A percentile compares a stretch with the other conserved stretches of the same genome.
Evolutionary conservation across 1,140 invertebrate genomes (phyloP).

Genomic region (Hesperophylax magnus): DNA sequence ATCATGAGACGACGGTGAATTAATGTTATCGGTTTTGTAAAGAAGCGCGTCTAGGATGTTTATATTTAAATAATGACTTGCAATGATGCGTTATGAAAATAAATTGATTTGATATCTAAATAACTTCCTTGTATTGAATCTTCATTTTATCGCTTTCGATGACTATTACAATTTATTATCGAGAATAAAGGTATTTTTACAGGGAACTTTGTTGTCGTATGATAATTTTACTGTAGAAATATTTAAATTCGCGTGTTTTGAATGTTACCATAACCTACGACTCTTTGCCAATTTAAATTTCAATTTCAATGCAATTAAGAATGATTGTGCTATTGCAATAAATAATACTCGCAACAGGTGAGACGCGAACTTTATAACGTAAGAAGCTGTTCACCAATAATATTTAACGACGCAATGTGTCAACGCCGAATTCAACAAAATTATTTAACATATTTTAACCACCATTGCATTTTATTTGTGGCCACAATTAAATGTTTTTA

Average conservation of each 20-base stretch:
- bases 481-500: too few relatives aligned
- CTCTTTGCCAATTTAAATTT: neutral
- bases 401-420: neutral
- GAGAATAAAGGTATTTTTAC: too few relatives aligned
- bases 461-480: neutral
- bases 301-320: slow-evolving; percentile 14
- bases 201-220: too few relatives aligned
- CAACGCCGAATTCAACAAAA: neutral
- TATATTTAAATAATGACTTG: too few relatives aligned
- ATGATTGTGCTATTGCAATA: neutral
- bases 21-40: too few relatives aligned
- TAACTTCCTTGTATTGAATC: too few relatives aligned
- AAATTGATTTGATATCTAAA: too few relatives aligned
- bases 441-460: neutral
- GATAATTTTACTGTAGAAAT: neutral
- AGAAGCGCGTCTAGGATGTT: too few relatives aligned
- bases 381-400: neutral
- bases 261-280: neutral
- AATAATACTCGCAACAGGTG: neutral
- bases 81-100: too few relatives aligned
- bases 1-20: too few relatives aligned
- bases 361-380: neutral
- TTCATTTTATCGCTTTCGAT: too few relatives aligned
- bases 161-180: too few relatives aligned
- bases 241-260: neutral